Conservation (phyloP, 2,113 vertebrate genomes). For the Bolborhynchus lineola region DNA sequence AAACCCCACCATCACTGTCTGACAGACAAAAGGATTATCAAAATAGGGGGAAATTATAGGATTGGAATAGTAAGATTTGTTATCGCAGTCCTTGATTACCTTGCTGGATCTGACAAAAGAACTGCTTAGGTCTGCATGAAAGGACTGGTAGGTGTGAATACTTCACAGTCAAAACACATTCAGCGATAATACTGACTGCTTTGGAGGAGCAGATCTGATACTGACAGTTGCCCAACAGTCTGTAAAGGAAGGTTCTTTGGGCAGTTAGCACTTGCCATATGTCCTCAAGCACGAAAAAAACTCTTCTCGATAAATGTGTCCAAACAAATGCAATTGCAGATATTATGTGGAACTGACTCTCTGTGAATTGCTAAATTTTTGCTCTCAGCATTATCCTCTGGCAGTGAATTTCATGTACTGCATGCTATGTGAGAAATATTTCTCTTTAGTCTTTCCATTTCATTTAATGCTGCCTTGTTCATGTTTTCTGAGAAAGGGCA, state of each 20-base stretch:
- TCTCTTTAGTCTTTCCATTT: conserved; percentile 33
- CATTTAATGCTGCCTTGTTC: neutral
- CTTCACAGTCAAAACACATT: neutral
- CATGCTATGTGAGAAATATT: neutral
- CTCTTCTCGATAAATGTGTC: neutral
- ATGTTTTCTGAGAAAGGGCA: neutral
- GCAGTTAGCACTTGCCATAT: neutral
- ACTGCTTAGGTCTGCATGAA: neutral
- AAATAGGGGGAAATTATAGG: neutral
- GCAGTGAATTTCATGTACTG: neutral
- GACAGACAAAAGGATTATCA: neutral
- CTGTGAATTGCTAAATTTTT: neutral
- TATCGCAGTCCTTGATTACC: neutral
- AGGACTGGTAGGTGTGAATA: neutral
- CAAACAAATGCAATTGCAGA: neutral
- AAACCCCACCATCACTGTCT: neutral
- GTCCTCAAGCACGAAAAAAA: neutral
- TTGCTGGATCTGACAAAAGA: neutral
- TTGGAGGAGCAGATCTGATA: neutral
- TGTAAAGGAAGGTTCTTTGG: neutral
- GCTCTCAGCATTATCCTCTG: neutral
- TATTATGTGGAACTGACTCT: neutral
- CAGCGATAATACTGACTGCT: neutral
- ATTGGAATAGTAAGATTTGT: neutral
- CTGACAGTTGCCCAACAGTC: neutral